A percentile compares a stretch with the other conserved stretches of the same genome.
These are phyloP conservation scores for Arenaria interpres DNA, from an alignment of 2,113 vertebrate genomes.

Conservation along the genomic window DNA sequence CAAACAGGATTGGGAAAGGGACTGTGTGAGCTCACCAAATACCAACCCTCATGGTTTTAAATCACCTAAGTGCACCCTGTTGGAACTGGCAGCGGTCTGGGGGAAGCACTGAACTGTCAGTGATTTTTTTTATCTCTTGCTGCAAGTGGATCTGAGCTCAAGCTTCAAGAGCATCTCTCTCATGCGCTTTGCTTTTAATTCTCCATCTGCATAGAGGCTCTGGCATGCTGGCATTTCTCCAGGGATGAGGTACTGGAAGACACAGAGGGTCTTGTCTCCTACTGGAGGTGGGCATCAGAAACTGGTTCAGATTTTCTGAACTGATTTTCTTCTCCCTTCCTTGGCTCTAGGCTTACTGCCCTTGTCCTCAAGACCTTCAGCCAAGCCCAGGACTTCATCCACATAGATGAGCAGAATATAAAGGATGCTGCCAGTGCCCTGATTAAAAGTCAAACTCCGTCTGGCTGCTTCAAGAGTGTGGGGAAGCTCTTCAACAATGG, in stretches of 20 bases:
- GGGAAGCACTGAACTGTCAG: not conserved
- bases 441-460: slow-evolving; percentile 34
- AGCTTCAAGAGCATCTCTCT: not conserved
- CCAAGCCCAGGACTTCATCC: slow-evolving; percentile 66
- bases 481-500: slow-evolving; percentile 75
- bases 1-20: not conserved
- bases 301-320: not conserved
- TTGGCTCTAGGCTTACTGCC: slow-evolving; percentile 69
- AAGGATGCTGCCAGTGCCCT: slow-evolving; percentile 53
- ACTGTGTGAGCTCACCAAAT: not conserved
- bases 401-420: slow-evolving; percentile 67
- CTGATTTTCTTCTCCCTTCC: not conserved
- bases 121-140: not conserved
- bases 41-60: not conserved
- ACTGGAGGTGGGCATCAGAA: not conserved
- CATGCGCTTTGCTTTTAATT: not conserved
- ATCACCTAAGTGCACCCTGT: not conserved
- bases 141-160: not conserved
- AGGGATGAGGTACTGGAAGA: not conserved
- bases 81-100: not conserved
- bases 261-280: not conserved
- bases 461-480: slow-evolving; percentile 71
- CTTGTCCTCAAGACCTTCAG: slow-evolving; percentile 77
- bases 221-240: not conserved
- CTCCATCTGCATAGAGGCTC: not conserved